These are phyloP conservation scores for Sympetrum striolatum DNA, from an alignment of 2,888 invertebrate genomes.

Conservation along the genomic window DNA sequence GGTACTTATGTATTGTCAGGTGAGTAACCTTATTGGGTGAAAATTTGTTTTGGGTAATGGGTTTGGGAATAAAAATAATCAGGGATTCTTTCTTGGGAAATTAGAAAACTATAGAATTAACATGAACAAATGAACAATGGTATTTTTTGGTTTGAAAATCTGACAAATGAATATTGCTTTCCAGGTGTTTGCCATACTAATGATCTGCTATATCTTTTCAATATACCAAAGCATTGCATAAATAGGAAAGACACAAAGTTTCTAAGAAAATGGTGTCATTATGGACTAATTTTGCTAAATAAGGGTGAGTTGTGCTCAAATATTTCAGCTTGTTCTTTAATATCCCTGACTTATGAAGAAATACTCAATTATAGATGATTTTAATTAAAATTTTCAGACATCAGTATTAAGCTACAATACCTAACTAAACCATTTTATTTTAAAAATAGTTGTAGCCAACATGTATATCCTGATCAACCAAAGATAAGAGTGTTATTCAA, in stretches of 20 bases:
- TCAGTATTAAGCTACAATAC: too few relatives aligned
- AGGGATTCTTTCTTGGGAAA: too few relatives aligned
- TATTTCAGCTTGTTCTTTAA: neutral
- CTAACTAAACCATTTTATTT: too few relatives aligned
- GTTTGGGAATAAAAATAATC: too few relatives aligned
- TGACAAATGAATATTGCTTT: neutral
- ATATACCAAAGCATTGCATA: neutral
- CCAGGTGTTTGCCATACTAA: constrained; percentile 44
- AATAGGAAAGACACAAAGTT: constrained; percentile 22
- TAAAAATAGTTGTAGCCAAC: too few relatives aligned
- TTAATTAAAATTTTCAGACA: too few relatives aligned
- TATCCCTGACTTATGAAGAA: neutral
- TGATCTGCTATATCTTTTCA: constrained; percentile 15
- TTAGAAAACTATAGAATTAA: neutral
- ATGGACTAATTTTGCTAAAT: constrained; percentile 31
- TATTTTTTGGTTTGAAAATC: neutral
- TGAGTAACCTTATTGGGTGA: constrained; percentile 50
- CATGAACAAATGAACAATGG: neutral
- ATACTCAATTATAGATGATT: neutral
- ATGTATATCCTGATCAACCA: too few relatives aligned
- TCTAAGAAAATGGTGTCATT: constrained; percentile 10
- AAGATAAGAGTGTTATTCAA: too few relatives aligned
- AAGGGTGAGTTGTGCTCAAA: neutral
- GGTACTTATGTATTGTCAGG: constrained; percentile 60
- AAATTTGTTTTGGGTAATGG: too few relatives aligned